Conservation (phyloP, 1,140 invertebrate genomes). For the Nasonia longicornis region DNA sequence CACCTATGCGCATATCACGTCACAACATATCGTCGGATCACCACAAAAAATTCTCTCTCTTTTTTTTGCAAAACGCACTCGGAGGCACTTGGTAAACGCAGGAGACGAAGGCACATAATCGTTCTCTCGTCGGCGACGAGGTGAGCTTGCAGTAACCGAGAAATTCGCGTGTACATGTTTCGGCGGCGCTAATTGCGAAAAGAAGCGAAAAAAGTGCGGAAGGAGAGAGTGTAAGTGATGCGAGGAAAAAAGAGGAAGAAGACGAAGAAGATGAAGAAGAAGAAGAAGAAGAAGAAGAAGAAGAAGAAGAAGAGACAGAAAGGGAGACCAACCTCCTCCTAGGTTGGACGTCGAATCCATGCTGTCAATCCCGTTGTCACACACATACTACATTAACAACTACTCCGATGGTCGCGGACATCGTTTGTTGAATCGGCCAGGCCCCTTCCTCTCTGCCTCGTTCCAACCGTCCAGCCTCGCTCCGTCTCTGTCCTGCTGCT, state of each 20-base stretch:
- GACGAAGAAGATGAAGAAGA: background rate
- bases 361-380: constrained; percentile 70
- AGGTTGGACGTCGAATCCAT: constrained; percentile 67
- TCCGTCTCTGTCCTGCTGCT: constrained; percentile 12
- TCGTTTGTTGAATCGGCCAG: constrained; percentile 67
- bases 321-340: constrained; percentile 67
- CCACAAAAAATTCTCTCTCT: too few species aligned
- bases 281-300: background rate
- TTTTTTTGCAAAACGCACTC: too few species aligned
- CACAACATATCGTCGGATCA: too few species aligned
- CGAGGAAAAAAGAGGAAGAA: background rate
- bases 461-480: background rate
- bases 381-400: constrained; percentile 71
- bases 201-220: background rate
- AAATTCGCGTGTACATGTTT: too few species aligned
- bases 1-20: too few species aligned
- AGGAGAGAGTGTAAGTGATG: background rate
- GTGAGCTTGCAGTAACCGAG: background rate
- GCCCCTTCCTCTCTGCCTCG: constrained; percentile 58
- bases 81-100: too few species aligned
- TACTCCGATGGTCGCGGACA: constrained; percentile 66
- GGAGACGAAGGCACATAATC: too few species aligned
- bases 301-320: constrained; percentile 39
- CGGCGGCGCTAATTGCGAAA: too few species aligned
- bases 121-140: too few species aligned